Conservation (phyloP, 2,797 vertebrate species). For the Gambusia yucatana region DNA sequence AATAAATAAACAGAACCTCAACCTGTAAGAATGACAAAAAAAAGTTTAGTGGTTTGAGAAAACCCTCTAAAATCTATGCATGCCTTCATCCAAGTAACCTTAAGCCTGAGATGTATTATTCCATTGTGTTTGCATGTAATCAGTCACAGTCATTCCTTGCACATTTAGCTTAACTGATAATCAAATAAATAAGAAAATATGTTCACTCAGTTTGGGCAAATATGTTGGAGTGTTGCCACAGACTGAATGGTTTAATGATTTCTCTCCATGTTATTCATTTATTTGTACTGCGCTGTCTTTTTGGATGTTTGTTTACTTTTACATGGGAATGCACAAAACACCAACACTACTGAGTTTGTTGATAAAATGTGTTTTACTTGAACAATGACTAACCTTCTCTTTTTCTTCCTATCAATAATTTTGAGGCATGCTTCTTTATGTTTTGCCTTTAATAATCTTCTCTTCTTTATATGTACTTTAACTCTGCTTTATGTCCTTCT, state of each 20-base stretch:
- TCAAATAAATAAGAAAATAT: background rate
- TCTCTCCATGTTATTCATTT: background rate
- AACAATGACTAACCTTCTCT: slow-evolving; percentile 55
- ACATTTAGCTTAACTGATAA: background rate
- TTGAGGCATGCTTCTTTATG: slow-evolving; percentile 70
- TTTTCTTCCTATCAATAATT: slow-evolving; percentile 62
- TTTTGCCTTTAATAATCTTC: slow-evolving; percentile 75
- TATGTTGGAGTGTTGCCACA: background rate
- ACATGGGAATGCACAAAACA: background rate
- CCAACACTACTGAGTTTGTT: background rate
- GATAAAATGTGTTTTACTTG: slow-evolving; percentile 12
- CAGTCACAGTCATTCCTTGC: background rate
- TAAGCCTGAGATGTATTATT: background rate
- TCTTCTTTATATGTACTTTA: slow-evolving; percentile 57
- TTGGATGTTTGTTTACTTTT: background rate
- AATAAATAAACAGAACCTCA: background rate
- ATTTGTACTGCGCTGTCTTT: background rate
- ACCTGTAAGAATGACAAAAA: background rate
- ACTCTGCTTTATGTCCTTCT: slow-evolving; percentile 61
- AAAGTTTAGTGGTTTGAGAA: background rate
- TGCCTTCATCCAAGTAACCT: background rate
- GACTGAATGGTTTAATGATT: background rate
- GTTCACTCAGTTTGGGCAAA: background rate
- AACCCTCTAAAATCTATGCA: background rate
- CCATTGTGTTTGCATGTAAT: background rate